Conservation (phyloP, 2,797 vertebrate species). For the Tarsius wallacei region DNA sequence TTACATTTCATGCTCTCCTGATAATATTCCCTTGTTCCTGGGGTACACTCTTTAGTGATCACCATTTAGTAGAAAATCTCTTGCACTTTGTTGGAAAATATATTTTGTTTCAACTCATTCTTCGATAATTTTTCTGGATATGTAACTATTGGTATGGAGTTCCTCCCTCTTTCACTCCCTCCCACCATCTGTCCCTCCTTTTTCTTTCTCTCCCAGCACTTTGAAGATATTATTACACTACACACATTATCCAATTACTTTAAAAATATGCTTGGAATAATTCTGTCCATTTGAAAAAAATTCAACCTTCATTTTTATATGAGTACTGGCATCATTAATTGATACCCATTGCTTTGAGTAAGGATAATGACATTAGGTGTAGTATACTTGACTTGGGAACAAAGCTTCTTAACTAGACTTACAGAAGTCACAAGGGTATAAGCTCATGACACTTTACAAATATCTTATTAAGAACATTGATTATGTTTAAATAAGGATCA, state of each 20-base stretch:
- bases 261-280: slow-evolving; percentile 63
- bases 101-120: not conserved
- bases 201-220: not conserved
- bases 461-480: slow-evolving; percentile 57
- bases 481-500: slow-evolving; percentile 66
- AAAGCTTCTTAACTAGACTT: slow-evolving; percentile 63
- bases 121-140: slow-evolving; percentile 35
- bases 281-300: slow-evolving; percentile 67
- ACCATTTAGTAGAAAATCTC: slow-evolving; percentile 11
- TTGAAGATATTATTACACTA: slow-evolving; percentile 15
- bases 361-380: slow-evolving; percentile 51
- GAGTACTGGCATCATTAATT: slow-evolving; percentile 58
- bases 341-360: slow-evolving; percentile 20
- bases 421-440: slow-evolving; percentile 25
- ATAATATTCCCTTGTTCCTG: not conserved
- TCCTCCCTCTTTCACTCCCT: not conserved
- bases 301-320: slow-evolving; percentile 49
- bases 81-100: slow-evolving; percentile 2
- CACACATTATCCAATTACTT: slow-evolving; percentile 23
- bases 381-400: slow-evolving; percentile 50
- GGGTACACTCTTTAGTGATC: not conserved
- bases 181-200: too few relatives aligned
- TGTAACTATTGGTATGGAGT: not conserved
- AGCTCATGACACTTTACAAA: slow-evolving; percentile 56
- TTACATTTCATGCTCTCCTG: not conserved